These are phyloP conservation scores for Nemurella pictetii DNA, from an alignment of 2,888 invertebrate genomes.

Conservation along the genomic window DNA sequence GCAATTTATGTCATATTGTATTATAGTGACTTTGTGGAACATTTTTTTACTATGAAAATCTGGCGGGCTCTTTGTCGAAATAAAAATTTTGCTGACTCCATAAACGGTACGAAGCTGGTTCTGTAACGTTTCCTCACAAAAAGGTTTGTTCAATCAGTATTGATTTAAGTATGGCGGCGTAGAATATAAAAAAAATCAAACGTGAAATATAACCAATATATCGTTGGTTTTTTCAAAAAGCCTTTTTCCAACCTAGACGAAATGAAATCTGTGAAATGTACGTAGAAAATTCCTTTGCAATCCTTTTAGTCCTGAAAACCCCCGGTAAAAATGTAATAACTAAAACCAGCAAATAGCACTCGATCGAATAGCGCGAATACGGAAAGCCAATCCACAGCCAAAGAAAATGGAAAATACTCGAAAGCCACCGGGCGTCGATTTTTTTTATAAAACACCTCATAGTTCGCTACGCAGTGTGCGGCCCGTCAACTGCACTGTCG, in stretches of 20 bases:
- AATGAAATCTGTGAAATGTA: background rate
- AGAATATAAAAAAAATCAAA: background rate
- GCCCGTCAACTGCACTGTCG: background rate
- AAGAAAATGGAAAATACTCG: background rate
- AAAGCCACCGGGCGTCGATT: background rate
- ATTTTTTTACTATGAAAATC: background rate
- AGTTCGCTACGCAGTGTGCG: background rate
- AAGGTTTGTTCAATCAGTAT: conserved; percentile 6
- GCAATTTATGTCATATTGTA: background rate
- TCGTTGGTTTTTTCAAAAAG: background rate
- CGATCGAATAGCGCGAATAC: background rate
- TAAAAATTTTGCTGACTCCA: background rate
- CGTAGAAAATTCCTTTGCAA: background rate
- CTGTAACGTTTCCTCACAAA: background rate
- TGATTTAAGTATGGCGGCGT: conserved; percentile 2
- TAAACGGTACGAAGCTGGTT: background rate
- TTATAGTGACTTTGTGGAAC: background rate
- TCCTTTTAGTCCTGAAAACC: background rate
- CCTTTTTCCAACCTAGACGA: background rate
- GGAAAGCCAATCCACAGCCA: background rate
- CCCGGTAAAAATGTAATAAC: background rate
- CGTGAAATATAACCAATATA: conserved; percentile 7
- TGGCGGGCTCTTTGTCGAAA: background rate
- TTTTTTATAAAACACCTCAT: background rate
- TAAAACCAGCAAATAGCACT: background rate